phyloP scores from a whole-genome alignment of 2,797 vertebrate species.

The Diplodus puntazzo region DNA sequence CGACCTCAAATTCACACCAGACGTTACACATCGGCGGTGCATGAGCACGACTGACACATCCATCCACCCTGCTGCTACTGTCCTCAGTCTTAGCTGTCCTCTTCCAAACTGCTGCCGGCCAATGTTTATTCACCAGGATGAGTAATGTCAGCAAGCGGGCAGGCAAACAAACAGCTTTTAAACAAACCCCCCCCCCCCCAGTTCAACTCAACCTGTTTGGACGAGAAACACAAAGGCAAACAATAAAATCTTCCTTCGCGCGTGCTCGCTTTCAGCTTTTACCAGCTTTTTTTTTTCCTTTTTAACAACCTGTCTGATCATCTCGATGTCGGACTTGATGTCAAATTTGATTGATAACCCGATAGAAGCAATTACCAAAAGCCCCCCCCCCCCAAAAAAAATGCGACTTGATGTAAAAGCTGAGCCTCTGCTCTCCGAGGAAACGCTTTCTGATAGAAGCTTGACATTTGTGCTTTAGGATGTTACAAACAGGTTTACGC shows the following conservation, averaged over 20 bases:
- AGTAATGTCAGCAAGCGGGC: not conserved
- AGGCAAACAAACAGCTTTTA: slow-evolving; percentile 12
- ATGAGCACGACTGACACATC: not conserved
- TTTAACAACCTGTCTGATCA: not conserved
- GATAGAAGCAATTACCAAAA: not conserved
- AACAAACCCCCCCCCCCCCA: not conserved
- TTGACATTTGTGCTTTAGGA: slow-evolving; percentile 61
- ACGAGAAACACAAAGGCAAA: not conserved
- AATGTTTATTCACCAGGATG: not conserved
- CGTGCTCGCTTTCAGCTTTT: too few relatives aligned
- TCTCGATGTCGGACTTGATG: not conserved
- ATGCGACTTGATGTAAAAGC: not conserved
- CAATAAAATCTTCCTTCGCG: not conserved
- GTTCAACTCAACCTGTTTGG: not conserved
- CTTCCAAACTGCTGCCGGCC: not conserved
- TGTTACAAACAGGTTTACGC: slow-evolving; percentile 55
- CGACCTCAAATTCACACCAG: not conserved
- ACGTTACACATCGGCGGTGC: not conserved
- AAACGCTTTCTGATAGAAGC: slow-evolving; percentile 36
- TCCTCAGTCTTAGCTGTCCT: not conserved
- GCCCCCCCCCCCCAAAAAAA: not conserved
- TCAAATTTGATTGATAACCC: not conserved
- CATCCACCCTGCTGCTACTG: not conserved
- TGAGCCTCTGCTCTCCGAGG: slow-evolving; percentile 13
- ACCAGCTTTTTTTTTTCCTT: too few relatives aligned